Base-by-base conservation (phyloP, 1,140 invertebrate genomes). In the Pseudomyrmex cubaensis region DNA sequence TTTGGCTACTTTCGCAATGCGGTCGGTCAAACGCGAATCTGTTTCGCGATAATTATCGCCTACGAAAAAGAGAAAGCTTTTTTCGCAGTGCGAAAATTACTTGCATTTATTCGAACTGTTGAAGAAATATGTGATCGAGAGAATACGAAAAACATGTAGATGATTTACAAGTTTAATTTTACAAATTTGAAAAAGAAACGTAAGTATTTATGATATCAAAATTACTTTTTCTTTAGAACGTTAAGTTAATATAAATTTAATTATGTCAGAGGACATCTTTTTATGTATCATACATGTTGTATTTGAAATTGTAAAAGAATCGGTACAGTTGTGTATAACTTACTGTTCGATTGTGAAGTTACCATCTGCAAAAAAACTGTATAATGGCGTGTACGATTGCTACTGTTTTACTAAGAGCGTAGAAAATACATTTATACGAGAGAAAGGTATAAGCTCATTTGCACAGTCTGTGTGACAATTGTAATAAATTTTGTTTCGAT, bases 391-490 rank as follows among this genome's bases (percentile, higher is more conserved):
- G 7, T 64, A 20, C 9, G 10, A 22, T 57, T 13, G 63, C 52
- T 56, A 56, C 48, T 22, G 50, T 54, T 77, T 35, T 44, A 1
- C 13, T 46, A 57, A 69, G 35, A 50, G n/a, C 9, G 8, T 12
- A 48, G 20, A 56, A 56, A 52, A 46, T 25, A 56, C 52, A 35
- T 70, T 25, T 56, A 25, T 70, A 22, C 2, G 1, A 1, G 17
- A 4, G 13, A 22, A 1, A 9, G 48, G 7, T 77, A 85, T 72
- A 66, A 66, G 77, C 83, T 85, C 73, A 88, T 88, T 87, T 88
- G 86, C 87, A 87, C 87, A 86, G 74, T 88, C 88, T 86, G 84
- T 69, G 76, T 70, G 83, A 88, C 86, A 69, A 83, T 88, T 35
- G 78, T 83, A 69, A 89, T 89, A 88, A 89, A 89, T 89, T 67